phyloP scores from a whole-genome alignment of 2,113 vertebrate genomes.

The Rousettus leschenaultii region DNA sequence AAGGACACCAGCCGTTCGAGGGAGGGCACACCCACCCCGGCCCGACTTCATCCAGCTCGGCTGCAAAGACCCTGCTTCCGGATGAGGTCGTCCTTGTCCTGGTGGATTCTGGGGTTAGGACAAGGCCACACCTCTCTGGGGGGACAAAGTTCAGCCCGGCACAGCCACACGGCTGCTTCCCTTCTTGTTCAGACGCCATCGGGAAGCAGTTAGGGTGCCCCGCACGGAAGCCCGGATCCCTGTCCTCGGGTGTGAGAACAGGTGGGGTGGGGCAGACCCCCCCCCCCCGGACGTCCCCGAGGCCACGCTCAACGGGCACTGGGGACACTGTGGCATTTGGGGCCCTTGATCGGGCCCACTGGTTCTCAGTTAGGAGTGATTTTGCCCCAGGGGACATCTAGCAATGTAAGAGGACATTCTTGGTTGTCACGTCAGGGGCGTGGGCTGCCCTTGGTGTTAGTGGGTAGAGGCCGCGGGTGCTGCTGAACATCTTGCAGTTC shows the following conservation, averaged over 20 bases:
- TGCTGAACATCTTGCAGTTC: not conserved
- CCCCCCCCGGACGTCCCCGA: accelerated
- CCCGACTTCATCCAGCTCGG: accelerated
- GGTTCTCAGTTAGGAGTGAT: not conserved
- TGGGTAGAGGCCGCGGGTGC: not conserved
- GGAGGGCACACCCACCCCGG: not conserved
- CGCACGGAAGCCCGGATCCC: not conserved
- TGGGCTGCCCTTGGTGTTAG: not conserved
- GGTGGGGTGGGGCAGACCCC: not conserved
- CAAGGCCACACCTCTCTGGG: accelerated
- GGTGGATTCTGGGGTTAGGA: accelerated
- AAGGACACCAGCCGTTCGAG: not conserved
- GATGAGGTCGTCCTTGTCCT: not conserved
- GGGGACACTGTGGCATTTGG: not conserved
- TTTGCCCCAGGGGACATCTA: not conserved
- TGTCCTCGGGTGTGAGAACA: not conserved
- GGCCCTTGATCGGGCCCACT: not conserved
- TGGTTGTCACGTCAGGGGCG: not conserved
- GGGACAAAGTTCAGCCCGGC: too few relatives aligned
- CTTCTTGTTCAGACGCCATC: accelerated
- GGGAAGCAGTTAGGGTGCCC: not conserved
- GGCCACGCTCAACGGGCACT: accelerated
- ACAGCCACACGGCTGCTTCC: too few relatives aligned
- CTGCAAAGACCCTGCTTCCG: not conserved
- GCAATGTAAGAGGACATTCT: not conserved